Percentiles rank a stretch among this genome's conserved stretches.
These are phyloP conservation scores for Falco novaeseelandiae DNA, from an alignment of 2,797 vertebrate genomes.

Conservation along the genomic window DNA sequence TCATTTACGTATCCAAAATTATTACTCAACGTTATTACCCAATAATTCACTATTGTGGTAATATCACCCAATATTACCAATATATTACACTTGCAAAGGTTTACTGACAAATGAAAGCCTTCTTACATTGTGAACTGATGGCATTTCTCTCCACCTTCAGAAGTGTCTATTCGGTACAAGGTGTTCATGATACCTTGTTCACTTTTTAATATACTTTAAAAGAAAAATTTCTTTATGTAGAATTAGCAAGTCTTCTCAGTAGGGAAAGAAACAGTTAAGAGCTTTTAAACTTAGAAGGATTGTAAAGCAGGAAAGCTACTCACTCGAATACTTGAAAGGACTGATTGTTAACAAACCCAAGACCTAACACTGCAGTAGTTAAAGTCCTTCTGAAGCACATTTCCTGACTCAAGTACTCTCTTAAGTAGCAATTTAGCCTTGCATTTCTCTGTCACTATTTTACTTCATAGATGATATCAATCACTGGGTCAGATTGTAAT, in stretches of 20 bases:
- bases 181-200: neutral
- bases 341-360: neutral
- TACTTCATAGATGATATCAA: neutral
- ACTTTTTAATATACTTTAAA: neutral
- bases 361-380: neutral
- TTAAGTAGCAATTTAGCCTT: neutral
- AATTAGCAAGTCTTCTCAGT: neutral
- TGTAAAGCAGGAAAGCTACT: neutral
- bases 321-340: neutral
- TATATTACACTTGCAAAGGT: neutral
- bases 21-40: neutral
- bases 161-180: neutral
- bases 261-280: neutral
- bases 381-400: neutral
- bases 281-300: neutral
- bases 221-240: neutral
- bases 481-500: neutral
- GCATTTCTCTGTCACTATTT: neutral
- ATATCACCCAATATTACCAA: too few species aligned
- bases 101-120: neutral
- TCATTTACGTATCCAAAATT: neutral
- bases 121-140: neutral
- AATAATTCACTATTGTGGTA: too few species aligned
- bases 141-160: neutral
- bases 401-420: neutral